These are phyloP conservation scores for Batillaria attramentaria DNA, from an alignment of 1,140 invertebrate species.

Conservation along the genomic window DNA sequence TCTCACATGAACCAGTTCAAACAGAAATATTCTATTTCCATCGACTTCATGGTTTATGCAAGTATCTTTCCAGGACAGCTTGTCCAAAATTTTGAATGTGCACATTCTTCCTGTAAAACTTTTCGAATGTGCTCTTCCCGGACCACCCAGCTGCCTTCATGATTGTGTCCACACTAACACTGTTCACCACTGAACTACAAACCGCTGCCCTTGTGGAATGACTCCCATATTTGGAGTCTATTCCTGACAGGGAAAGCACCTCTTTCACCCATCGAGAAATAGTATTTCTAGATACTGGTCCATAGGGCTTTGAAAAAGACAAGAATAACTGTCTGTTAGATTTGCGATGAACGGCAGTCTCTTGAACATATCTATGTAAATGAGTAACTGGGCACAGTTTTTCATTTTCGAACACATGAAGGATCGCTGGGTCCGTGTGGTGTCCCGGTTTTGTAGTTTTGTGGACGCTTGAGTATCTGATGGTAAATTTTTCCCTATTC, in stretches of 20 bases:
- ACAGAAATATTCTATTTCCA: too few relatives aligned
- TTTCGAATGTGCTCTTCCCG: background rate
- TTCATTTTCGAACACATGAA: background rate
- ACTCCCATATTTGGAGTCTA: too few relatives aligned
- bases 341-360: background rate
- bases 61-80: background rate
- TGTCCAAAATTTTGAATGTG: background rate
- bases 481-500: too few relatives aligned
- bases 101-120: background rate
- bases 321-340: background rate
- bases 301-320: background rate
- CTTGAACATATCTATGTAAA: background rate
- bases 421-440: background rate
- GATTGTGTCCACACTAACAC: background rate
- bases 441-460: background rate
- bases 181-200: background rate
- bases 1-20: too few relatives aligned
- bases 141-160: conserved; percentile 10
- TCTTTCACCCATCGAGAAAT: background rate
- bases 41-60: too few relatives aligned
- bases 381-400: background rate
- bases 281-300: too few relatives aligned
- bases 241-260: background rate
- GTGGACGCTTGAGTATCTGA: too few relatives aligned
- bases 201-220: background rate